Base-by-base conservation (phyloP, 2,113 vertebrate genomes). In the Bubo blakistoni region DNA sequence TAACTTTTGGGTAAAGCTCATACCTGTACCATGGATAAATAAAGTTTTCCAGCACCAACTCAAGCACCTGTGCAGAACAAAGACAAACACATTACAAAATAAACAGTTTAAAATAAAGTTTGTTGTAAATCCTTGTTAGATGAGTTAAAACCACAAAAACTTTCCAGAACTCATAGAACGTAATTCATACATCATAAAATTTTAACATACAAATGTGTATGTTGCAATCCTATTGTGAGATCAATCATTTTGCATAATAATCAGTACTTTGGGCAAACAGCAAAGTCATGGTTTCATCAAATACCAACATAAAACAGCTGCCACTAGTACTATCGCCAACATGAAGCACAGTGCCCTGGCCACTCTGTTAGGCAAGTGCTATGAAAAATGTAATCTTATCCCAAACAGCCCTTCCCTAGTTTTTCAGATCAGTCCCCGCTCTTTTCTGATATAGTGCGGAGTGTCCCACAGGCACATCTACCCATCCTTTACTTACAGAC, bases 11-110 rank as follows among this genome's bases (percentile, higher is more conserved):
- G 38, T 58, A 74, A 94, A 96, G 77, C 36, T 85, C 98, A 8
- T 98, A 99, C 99, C 99, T 99, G 98, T 99, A 99, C 99, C 99
- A 99, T 1, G 99, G 99, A 96, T 99, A 99, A 96, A 99, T 98
- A 86, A 99, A 99, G 96, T 99, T 99, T 98, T 99, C 99, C 94
- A 99, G 98, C 76, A 99, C 99, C 86, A 99, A 90, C 96, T 99
- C 99, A 92, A 99, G 98, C 81, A 99, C 98, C 99, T 99, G 96
- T 14, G 57, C 71, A 92, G 73, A 97, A 96, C 65, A 97, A 71
- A 95, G 47, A 71, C 30, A 88, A 82, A 7, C 13, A 58, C 0
- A 27, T 94, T 87, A 92, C 20, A 74, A 84, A 87, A 84, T 30
- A 57, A 78, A 63, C 26, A 76, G 38, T 76, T 63, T 54, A 58